A percentile compares a stretch with the other conserved stretches of the same genome.
These are phyloP conservation scores for Pluvianellus socialis DNA, from an alignment of 2,113 vertebrate genomes.

Conservation along the genomic window DNA sequence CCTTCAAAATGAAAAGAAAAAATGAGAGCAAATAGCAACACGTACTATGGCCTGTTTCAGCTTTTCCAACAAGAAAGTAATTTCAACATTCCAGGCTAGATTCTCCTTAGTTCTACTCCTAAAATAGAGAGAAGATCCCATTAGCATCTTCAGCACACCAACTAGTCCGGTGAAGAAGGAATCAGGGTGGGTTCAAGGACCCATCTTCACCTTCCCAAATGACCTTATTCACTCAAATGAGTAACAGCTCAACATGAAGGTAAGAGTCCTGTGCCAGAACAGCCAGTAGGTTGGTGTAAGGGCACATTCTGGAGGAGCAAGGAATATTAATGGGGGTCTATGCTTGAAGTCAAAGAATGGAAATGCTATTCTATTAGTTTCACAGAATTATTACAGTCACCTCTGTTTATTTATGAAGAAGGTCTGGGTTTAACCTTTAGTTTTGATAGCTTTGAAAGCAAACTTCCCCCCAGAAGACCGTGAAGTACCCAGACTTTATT, in stretches of 20 bases:
- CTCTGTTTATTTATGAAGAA: background rate
- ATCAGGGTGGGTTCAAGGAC: background rate
- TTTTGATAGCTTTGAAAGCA: background rate
- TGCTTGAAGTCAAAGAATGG: background rate
- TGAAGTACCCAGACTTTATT: background rate
- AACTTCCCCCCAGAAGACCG: rapidly evolving
- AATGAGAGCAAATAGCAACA: background rate
- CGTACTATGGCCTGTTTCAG: background rate
- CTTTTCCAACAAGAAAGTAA: background rate
- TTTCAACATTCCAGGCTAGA: background rate
- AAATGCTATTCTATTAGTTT: background rate
- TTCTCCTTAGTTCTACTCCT: background rate
- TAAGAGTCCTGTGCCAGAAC: background rate
- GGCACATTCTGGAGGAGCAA: background rate
- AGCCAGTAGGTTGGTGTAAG: background rate
- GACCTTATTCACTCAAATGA: background rate
- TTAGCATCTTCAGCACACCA: background rate
- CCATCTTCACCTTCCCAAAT: background rate
- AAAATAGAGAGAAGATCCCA: background rate
- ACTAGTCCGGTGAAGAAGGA: background rate
- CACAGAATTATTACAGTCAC: background rate
- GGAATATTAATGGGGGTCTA: background rate
- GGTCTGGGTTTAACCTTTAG: background rate
- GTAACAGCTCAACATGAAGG: background rate
- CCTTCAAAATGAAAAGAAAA: background rate